Percentiles rank a stretch among this genome's conserved stretches.
Evolutionary conservation across 2,113 vertebrate species (phyloP).

Genomic region (Onychorhynchus coronatus): DNA sequence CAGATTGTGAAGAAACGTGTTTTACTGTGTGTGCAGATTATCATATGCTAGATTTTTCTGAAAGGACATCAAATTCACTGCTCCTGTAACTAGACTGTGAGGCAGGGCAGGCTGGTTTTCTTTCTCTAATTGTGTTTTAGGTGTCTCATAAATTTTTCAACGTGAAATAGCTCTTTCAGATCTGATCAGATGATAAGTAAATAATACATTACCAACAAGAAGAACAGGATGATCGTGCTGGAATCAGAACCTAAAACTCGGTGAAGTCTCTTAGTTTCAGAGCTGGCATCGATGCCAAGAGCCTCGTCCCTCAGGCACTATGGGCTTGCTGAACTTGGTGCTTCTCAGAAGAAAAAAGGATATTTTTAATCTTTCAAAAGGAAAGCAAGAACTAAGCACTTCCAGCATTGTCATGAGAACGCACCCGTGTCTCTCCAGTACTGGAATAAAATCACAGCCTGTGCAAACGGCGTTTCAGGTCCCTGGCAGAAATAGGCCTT

Average conservation of each 20-base stretch:
- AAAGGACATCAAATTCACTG: neutral
- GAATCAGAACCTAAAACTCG: neutral
- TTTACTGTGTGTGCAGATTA: neutral
- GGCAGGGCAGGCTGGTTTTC: neutral
- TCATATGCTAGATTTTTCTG: neutral
- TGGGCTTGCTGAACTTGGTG: neutral
- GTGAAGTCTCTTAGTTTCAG: neutral
- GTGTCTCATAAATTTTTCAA: neutral
- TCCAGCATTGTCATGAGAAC: neutral
- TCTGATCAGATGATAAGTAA: neutral
- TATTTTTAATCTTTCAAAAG: neutral
- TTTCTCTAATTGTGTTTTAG: neutral
- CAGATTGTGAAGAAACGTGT: neutral
- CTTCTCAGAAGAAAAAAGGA: neutral
- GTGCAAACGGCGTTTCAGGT: conserved; percentile 61
- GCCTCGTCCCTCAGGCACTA: neutral
- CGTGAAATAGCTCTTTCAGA: neutral
- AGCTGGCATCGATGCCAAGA: neutral
- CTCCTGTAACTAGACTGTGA: neutral
- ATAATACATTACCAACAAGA: neutral
- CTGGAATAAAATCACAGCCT: conserved; percentile 22
- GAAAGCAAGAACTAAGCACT: neutral
- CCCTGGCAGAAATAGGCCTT: conserved; percentile 44
- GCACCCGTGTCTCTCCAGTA: neutral
- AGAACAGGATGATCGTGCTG: neutral